phyloP scores from a whole-genome alignment of 2,113 vertebrate species.

The Naja naja region DNA sequence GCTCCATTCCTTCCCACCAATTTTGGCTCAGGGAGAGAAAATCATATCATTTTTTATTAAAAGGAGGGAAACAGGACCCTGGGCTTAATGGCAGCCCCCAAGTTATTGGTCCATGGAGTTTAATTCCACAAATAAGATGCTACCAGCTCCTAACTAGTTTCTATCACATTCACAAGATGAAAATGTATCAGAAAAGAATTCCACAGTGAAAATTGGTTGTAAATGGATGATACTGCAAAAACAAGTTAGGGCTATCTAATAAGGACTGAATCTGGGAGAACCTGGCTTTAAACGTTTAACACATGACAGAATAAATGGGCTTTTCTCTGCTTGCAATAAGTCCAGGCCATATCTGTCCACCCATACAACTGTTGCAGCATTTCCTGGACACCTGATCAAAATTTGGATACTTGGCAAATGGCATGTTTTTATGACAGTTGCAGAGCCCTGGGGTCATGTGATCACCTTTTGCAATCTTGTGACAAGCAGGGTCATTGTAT shows the following conservation, averaged over 20 bases:
- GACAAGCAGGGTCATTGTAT: not conserved
- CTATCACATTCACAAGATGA: not conserved
- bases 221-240: not conserved
- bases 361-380: no score
- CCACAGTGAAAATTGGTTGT: not conserved
- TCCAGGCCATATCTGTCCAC: not conserved
- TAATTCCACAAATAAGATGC: not conserved
- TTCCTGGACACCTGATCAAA: no score
- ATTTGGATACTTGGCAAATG: no score
- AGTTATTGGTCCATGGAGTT: not conserved
- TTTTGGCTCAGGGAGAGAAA: not conserved
- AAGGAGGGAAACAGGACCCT: not conserved
- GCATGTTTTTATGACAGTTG: no score
- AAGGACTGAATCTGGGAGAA: not conserved
- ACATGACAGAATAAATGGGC: not conserved
- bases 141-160: not conserved
- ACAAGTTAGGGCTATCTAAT: not conserved
- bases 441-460: no score
- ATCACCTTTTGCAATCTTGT: not conserved
- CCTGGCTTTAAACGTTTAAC: not conserved
- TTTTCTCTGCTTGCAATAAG: not conserved
- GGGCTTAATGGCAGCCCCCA: not conserved
- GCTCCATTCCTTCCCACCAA: not conserved
- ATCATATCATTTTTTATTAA: not conserved
- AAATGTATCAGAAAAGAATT: not conserved